phyloP scores from a whole-genome alignment of 53 echinoderm and acorn worm genomes.

The Antedon mediterranea region DNA sequence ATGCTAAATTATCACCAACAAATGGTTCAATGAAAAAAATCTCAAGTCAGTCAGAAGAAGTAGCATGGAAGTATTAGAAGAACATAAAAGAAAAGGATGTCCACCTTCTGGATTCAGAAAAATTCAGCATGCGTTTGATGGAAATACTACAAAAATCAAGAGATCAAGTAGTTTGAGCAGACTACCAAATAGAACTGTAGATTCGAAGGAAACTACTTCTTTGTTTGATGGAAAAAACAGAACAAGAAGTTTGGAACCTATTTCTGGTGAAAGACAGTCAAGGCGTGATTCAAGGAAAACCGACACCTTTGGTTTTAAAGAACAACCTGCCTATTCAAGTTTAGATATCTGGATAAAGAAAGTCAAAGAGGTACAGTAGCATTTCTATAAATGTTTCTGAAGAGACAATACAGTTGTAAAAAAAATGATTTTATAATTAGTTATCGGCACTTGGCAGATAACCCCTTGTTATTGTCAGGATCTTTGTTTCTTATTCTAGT shows the following conservation, averaged over 20 bases:
- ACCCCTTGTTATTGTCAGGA: too few relatives aligned
- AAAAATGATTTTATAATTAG: too few relatives aligned
- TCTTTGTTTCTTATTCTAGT: too few relatives aligned
- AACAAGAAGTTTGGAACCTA: too few relatives aligned
- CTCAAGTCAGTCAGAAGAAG: neutral
- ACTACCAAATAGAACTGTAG: constrained; percentile 3
- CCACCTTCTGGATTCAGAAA: neutral
- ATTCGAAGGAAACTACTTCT: neutral
- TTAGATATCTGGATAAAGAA: neutral
- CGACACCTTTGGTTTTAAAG: neutral
- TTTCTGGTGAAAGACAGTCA: neutral
- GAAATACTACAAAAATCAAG: neutral
- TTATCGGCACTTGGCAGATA: too few relatives aligned
- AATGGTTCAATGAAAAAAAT: neutral
- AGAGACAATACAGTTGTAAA: too few relatives aligned
- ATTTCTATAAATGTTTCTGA: too few relatives aligned
- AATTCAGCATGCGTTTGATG: neutral
- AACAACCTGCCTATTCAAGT: neutral
- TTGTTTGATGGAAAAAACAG: too few relatives aligned
- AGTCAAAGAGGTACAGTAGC: neutral
- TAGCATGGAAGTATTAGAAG: neutral
- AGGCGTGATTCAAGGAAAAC: neutral
- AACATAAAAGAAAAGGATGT: neutral
- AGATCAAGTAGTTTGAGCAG: neutral
- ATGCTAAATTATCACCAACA: too few relatives aligned